Base-by-base conservation (phyloP, 2,113 vertebrate species). In the Lycocorax pyrrhopterus region DNA sequence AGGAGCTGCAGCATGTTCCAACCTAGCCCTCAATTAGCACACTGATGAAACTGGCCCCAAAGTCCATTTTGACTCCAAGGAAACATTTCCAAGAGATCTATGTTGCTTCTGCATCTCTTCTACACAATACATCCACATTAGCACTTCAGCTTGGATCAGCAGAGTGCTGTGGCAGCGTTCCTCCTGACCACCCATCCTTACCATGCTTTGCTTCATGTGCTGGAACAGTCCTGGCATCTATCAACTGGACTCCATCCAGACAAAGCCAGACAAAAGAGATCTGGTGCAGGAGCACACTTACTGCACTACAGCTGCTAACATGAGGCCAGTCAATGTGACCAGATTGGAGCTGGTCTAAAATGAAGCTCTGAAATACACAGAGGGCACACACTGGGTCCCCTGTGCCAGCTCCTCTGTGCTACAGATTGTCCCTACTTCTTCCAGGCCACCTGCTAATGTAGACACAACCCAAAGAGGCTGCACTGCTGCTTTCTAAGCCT, bases 371-470 rank as follows among this genome's bases (percentile, higher is more conserved):
- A 85, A 68, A 44, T 23, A 46, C 33, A 13, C 1, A 2, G 51
- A 95, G 67, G 53, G 35, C 53, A 66, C 62, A 49, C 23, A 27
- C 37, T 37, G 55, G 6, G 37, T 44, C 41, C 43, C 67, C 71
- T 30, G 44, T 21, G 46, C 75, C 90, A 79, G 71, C 41, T 75
- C 75, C 26, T 90, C 90, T 35, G 46, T 21, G 23, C 87, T 66
- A 18, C 59, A 41, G 59, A 84, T 66, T 60, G 32, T 43, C 60
- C 43, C 76, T 60, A 3, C 81, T 87, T 78, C 56, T 56, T 91
- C 87, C 92, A 93, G 62, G 49, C 84, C 94, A 91, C 94, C 87
- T 91, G 92, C 85, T 94, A 37, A 69, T 26, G 39, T 5, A 87
- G 66, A 12, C 59, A 71, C 18, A 80, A 89, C 33, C 74, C 39